Percentiles rank a stretch among this genome's conserved stretches.
phyloP scores from a whole-genome alignment of 92 coral and sea anemone genomes.

The Epizoanthus rinbou region DNA sequence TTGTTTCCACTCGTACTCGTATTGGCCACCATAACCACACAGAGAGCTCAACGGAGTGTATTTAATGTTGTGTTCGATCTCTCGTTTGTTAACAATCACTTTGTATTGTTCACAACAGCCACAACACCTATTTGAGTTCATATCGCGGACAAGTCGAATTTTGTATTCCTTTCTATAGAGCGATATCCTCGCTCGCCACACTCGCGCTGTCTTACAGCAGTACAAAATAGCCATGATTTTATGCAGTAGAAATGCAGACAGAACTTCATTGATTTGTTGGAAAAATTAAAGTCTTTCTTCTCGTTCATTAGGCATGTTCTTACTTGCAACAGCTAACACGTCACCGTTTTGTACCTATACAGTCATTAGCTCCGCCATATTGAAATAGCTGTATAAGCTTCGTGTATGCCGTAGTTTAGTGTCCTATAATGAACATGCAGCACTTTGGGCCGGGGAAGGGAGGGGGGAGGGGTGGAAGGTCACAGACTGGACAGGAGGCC shows the following conservation, averaged over 20 bases:
- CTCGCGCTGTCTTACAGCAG: conserved; percentile 31
- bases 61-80: conserved; percentile 35
- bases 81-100: conserved; percentile 48
- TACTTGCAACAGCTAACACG: background rate
- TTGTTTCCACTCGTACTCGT: conserved; percentile 57
- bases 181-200: conserved; percentile 42
- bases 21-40: conserved; percentile 48
- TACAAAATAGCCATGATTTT: conserved; percentile 14
- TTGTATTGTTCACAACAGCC: conserved; percentile 53
- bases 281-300: background rate
- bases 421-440: background rate
- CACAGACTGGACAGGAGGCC: too few relatives aligned
- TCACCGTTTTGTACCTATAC: background rate
- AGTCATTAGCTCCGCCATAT: background rate
- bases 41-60: conserved; percentile 47
- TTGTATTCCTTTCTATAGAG: conserved; percentile 38
- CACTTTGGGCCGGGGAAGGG: too few relatives aligned
- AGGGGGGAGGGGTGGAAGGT: too few relatives aligned
- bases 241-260: background rate
- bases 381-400: background rate
- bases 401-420: conserved; percentile 1
- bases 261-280: background rate
- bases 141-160: conserved; percentile 36
- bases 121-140: conserved; percentile 38
- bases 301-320: background rate